Base-by-base conservation (phyloP, 2,888 invertebrate species). In the Mythimna loreyi region DNA sequence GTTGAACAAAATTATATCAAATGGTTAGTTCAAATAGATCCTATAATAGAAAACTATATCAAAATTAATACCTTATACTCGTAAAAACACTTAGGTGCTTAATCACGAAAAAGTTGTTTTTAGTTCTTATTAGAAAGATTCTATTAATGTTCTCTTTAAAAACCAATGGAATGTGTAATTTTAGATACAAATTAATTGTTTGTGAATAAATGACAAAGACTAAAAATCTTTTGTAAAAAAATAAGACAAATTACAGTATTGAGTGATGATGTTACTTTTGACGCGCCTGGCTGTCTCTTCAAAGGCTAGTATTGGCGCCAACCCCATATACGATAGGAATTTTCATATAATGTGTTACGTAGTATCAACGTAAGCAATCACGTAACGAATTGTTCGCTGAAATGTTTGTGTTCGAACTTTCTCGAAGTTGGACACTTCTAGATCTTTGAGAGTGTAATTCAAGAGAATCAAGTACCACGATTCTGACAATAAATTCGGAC, bases 251-350 rank as follows among this genome's bases (percentile, higher is more conserved):
- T n/a, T 5, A 57, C 36, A 57, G 52, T 66, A 66, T 45, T 75
- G 36, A 66, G 3, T 66, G 75, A 57, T 5, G 30, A 3, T 23
- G 36, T 50, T 28, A 30, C 8, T 64, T 23, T 40, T 56, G 47
- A 68, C 45, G n/a, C 8, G 65, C 36, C 36, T 73, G 45, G 9
- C 64, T 53, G 28, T 63, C 52, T 30, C 16, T 45, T 64, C 45
- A 73, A 64, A 65, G 25, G n/a, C 13, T 4, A 3, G 21, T 40
- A 23, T 74, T 74, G 53, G 63, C 69, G 36, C n/a, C 36, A 28
- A 33, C 21, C 16, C 33, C 23, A 23, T 11, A 2, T 21, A 21
- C 30, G n/a, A 21, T 21, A 53, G 19, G 19, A 63, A 73, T 64
- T 40, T 45, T 62, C 43, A 72, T 28, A n/a, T 43, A 21, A 43